Base-by-base conservation (phyloP, 2,113 vertebrate genomes). In the Microtus pennsylvanicus region DNA sequence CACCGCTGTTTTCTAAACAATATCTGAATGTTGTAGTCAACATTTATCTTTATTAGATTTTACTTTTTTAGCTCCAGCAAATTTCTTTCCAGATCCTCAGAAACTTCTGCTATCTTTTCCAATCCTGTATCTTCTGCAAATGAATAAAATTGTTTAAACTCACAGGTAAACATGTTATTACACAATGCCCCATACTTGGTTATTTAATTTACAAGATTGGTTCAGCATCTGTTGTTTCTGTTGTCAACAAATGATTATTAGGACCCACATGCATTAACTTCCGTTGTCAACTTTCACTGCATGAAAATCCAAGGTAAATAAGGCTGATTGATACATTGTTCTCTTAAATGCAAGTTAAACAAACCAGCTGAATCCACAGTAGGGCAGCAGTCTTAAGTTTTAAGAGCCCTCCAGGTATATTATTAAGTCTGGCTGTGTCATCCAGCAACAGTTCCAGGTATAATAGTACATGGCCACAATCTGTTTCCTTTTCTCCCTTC, bases 41-140 rank as follows among this genome's bases (percentile, higher is more conserved):
- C 5, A 65, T 61, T 94, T 93, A 89, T 58, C 7, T 38, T 76
- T 58, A 65, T 65, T 92, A 76, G 35, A 19, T 45, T 93, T 85
- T 95, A 92, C 2, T 65, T 87, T 58, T 45, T 76, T 24, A 95
- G 24, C 42, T 85, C 30, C 88, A 80, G 17, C 6, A 38, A 90
- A 87, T 93, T 4, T 22, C 24, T 90, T 87, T 86, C 26, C 13
- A 86, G 30, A 30, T 80, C 52, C n/a, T 91, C n/a, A 47, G 94
- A 89, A 93, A 78, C 45, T 83, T 95, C 65, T 92, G 28, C 8
- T 26, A n/a, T 90, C 22, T 21, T 95, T 86, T 94, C 22, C n/a
- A 85, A 88, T 90, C 75, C 81, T 88, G 42, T 69, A 88, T 90
- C 47, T 72, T 93, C 55, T 28, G 83, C 17, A 90, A 91, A 85